Base-by-base conservation (phyloP, 2,888 invertebrate genomes). In the Calephelis perditalis region DNA sequence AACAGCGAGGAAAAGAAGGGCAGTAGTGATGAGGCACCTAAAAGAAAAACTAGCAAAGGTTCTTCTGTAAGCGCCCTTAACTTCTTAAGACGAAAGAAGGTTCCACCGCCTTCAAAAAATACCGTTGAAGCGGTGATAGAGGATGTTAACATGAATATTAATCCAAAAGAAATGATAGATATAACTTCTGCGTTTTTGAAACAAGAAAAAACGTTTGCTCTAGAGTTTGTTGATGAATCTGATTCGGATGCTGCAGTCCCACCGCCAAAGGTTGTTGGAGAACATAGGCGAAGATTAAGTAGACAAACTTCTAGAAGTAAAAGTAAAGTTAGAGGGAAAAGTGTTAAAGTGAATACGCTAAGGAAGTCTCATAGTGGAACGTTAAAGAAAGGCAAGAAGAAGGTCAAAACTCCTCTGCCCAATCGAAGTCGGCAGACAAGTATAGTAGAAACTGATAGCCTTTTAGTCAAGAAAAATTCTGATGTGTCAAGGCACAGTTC, bases 361-460 rank as follows among this genome's bases (percentile, higher is more conserved):
- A 77, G 89, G 52, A 90, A 90, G 67, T 85, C 86, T 36, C 90
- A 90, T 58, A 89, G 89, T 49, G 90, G 90, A 2, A 90, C 89
- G 0, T 72, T 90, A 62, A 90, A 89, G 70, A 89, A 89, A 61
- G 76, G 75, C 0, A 90, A 90, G 63, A 90, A 90, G 76, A 90
- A 90, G 69, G 68, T 73, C 0, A 88, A 89, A 63, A 75, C 82
- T 9, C 83, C 87, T 7, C 65, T 81, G 15, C 67, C 69, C 15
- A 75, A 77, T 0, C 81, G 90, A 61, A 90, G 89, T 62, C 73
- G 90, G 52, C 89, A 90, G 69, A 75, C 88, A 1, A 90, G 90
- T 60, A 78, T 89, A 6, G 86, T 84, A 36, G 90, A 88, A 46
- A 76, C 81, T 15, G 36, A n/a, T 36, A 84, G 82, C 45, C 86